Evolutionary conservation across 2,888 invertebrate genomes (phyloP).

Genomic region (Bhutanitis thaidina): DNA sequence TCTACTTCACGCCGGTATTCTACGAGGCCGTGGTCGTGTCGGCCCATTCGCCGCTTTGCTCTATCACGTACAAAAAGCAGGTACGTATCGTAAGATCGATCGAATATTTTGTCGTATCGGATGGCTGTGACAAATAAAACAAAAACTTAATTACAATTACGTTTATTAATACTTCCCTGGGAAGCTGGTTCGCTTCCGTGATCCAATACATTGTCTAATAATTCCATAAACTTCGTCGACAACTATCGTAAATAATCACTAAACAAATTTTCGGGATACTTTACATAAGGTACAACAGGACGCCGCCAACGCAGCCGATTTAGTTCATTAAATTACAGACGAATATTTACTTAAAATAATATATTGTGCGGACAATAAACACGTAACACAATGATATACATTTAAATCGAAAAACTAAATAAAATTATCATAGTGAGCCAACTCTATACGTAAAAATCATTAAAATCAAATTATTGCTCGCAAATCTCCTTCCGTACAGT

Average conservation of each 20-base stretch:
- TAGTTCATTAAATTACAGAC: constrained; percentile 19
- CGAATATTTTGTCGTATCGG: no score
- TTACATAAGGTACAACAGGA: constrained; percentile 8
- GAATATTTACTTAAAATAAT: constrained; percentile 30
- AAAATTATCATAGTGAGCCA: constrained; percentile 53
- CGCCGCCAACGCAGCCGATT: constrained; percentile 7
- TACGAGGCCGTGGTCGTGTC: no score
- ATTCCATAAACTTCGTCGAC: neutral
- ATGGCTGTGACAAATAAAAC: constrained; percentile 16
- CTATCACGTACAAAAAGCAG: no score
- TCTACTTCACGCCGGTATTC: no score
- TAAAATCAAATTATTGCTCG: constrained; percentile 58
- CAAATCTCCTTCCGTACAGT: constrained; percentile 41
- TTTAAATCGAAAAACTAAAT: constrained; percentile 37
- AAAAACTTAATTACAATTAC: constrained; percentile 22
- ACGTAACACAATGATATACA: constrained; percentile 43
- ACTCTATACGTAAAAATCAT: constrained; percentile 49
- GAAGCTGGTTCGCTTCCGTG: constrained; percentile 7
- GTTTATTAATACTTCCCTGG: constrained; percentile 29
- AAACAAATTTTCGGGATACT: constrained; percentile 3
- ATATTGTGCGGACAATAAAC: constrained; percentile 55
- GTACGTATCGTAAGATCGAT: no score
- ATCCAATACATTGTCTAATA: constrained; percentile 15
- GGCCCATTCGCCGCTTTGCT: no score
- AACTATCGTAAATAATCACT: neutral